Conservation (phyloP, 2,888 invertebrate genomes). For the Zhuqinia jingwanae region DNA sequence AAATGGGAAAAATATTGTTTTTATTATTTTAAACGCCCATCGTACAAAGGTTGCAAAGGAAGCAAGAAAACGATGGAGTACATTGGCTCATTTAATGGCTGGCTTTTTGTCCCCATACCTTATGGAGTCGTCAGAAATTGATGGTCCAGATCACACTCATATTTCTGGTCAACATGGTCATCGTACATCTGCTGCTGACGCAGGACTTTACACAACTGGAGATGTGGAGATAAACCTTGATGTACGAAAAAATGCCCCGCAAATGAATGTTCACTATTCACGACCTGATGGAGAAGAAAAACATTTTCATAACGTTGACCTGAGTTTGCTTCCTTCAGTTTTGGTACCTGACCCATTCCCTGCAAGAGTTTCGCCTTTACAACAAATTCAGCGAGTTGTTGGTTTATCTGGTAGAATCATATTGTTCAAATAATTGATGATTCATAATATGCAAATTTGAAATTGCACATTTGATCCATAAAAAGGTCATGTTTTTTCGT, state of each 20-base stretch:
- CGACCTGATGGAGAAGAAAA: slow-evolving; percentile 61
- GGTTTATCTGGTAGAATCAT: slow-evolving; percentile 71
- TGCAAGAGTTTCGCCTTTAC: slow-evolving; percentile 73
- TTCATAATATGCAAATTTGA: no score
- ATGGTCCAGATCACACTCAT: slow-evolving; percentile 50
- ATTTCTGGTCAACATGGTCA: slow-evolving; percentile 40
- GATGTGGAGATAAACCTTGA: slow-evolving; percentile 74
- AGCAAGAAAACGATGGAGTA: slow-evolving; percentile 63
- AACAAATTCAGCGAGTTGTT: slow-evolving; percentile 55
- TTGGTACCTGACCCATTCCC: slow-evolving; percentile 71
- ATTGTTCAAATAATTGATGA: no score
- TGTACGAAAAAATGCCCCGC: slow-evolving; percentile 66
- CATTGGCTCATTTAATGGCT: slow-evolving; percentile 49
- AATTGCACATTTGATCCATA: no score
- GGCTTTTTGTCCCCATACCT: slow-evolving; percentile 71
- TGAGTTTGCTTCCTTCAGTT: slow-evolving; percentile 71
- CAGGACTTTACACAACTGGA: slow-evolving; percentile 59
- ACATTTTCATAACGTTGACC: slow-evolving; percentile 76
- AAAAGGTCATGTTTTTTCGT: no score
- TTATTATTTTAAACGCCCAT: not conserved
- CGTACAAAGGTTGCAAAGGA: slow-evolving; percentile 65
- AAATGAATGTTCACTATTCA: slow-evolving; percentile 73
- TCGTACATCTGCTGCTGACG: slow-evolving; percentile 25
- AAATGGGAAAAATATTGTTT: no score
- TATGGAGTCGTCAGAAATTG: slow-evolving; percentile 61